Percentiles rank a stretch among this genome's conserved stretches.
These are phyloP conservation scores for Pterois miles DNA, from an alignment of 2,797 vertebrate species.

Conservation along the genomic window DNA sequence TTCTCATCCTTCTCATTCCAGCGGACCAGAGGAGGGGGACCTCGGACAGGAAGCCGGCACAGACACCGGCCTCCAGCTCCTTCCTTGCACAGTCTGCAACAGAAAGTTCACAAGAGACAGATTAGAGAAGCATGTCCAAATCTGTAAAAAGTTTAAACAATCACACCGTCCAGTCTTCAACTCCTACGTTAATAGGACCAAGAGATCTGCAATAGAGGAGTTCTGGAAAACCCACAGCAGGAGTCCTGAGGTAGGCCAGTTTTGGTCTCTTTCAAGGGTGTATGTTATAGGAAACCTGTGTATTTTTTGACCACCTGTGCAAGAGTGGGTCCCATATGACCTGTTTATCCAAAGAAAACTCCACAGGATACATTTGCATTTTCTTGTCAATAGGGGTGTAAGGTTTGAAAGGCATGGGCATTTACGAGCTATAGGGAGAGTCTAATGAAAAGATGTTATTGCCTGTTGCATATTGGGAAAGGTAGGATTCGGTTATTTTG, in stretches of 20 bases:
- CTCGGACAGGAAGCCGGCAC: neutral
- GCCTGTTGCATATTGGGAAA: neutral
- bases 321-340: neutral
- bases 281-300: neutral
- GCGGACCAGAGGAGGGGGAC: slow-evolving; percentile 19
- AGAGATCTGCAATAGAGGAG: slow-evolving; percentile 84
- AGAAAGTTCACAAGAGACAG: slow-evolving; percentile 81
- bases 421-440: neutral
- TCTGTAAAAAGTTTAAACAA: slow-evolving; percentile 82
- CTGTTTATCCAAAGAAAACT: neutral
- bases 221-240: slow-evolving; percentile 77
- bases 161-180: slow-evolving; percentile 85
- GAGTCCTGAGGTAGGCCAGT: slow-evolving; percentile 71
- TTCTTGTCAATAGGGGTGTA: neutral
- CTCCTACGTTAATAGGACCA: slow-evolving; percentile 82
- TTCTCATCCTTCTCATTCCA: slow-evolving; percentile 3
- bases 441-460: neutral
- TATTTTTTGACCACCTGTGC: neutral
- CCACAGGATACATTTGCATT: neutral
- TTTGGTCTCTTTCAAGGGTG: no score
- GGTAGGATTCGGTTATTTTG: neutral
- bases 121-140: slow-evolving; percentile 82
- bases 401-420: neutral
- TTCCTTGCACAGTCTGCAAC: slow-evolving; percentile 84
- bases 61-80: slow-evolving; percentile 22